phyloP scores from a whole-genome alignment of 2,113 vertebrate genomes.

The Hemiscyllium ocellatum region DNA sequence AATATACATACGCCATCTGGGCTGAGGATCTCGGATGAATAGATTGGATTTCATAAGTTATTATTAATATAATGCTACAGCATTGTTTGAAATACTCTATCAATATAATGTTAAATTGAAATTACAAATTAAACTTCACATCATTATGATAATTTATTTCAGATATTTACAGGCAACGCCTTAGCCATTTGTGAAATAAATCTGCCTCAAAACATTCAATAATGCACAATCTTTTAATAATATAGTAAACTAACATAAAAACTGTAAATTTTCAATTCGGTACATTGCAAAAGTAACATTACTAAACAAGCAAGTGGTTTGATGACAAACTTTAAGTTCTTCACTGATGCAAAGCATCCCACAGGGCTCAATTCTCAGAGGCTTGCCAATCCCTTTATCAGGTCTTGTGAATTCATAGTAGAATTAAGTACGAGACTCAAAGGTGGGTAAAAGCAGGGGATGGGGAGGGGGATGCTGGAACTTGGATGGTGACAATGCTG shows the following conservation, averaged over 20 bases:
- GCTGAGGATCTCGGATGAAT: conserved; percentile 35
- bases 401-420: too few relatives aligned
- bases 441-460: too few relatives aligned
- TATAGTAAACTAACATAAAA: neutral
- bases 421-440: too few relatives aligned
- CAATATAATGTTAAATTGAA: neutral
- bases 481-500: too few relatives aligned
- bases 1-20: conserved; percentile 48
- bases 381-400: neutral
- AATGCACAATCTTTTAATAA: neutral
- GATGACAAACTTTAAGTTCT: neutral
- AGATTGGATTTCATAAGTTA: conserved; percentile 1
- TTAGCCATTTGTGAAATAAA: neutral
- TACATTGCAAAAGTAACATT: neutral
- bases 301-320: neutral
- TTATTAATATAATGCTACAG: neutral
- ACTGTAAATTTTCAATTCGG: neutral
- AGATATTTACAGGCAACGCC: neutral
- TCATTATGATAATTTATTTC: neutral
- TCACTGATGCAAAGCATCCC: neutral
- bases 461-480: too few relatives aligned
- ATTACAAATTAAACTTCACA: neutral
- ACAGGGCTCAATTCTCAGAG: neutral
- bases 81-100: neutral
- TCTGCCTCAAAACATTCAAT: neutral